Conservation (phyloP, 2,113 vertebrate genomes). For the Synchiropus splendidus region DNA sequence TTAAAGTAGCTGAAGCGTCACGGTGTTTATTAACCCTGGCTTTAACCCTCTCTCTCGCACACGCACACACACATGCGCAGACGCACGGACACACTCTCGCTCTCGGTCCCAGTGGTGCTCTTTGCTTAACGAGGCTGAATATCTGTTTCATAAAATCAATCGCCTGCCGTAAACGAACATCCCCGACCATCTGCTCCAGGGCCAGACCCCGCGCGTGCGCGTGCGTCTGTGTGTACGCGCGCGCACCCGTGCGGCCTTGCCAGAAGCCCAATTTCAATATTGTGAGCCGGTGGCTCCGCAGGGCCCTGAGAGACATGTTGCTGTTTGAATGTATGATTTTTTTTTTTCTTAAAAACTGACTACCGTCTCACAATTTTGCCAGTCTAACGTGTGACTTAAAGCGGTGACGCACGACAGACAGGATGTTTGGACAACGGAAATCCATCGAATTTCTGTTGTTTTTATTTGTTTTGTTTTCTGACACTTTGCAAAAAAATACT, state of each 20-base stretch:
- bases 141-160: constrained; percentile 89
- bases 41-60: not conserved
- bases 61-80: constrained; percentile 5
- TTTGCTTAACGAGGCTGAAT: constrained; percentile 76
- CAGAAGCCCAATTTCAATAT: too few relatives aligned
- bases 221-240: constrained; percentile 21
- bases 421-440: too few relatives aligned
- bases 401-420: too few relatives aligned
- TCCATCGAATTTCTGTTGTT: too few relatives aligned
- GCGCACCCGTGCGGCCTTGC: constrained; percentile 10
- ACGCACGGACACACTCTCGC: not conserved
- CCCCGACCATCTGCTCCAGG: constrained; percentile 91
- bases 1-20: constrained; percentile 76
- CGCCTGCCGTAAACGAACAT: constrained; percentile 86
- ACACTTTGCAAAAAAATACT: too few relatives aligned
- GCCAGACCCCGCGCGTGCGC: constrained; percentile 23
- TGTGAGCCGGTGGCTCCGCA: too few relatives aligned
- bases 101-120: constrained; percentile 77
- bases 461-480: too few relatives aligned
- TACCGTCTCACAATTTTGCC: too few relatives aligned
- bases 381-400: too few relatives aligned
- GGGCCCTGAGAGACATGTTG: too few relatives aligned
- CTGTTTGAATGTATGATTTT: too few relatives aligned
- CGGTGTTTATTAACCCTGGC: constrained; percentile 16
- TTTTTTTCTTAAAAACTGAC: too few relatives aligned